phyloP scores from a whole-genome alignment of 2,888 invertebrate genomes.

The Melipona bicolor region DNA sequence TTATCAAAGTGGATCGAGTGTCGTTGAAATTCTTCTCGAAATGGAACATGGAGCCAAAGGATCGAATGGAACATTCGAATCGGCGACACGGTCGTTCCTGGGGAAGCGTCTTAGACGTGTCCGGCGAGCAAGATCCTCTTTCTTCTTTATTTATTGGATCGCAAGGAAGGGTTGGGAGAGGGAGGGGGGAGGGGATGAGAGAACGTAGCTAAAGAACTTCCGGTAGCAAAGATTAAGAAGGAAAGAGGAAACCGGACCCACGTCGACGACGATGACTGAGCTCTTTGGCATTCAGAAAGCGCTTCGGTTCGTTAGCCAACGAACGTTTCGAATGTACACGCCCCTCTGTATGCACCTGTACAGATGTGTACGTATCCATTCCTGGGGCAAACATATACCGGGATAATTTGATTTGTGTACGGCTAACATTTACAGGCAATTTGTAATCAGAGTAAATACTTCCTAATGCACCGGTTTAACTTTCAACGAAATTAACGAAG shows the following conservation, averaged over 20 bases:
- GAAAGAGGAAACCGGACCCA: slow-evolving; percentile 46
- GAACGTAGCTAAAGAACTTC: slow-evolving; percentile 63
- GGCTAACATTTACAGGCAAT: slow-evolving; percentile 38
- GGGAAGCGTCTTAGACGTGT: slow-evolving; percentile 63
- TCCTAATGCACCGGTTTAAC: slow-evolving; percentile 16
- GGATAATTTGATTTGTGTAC: slow-evolving; percentile 39
- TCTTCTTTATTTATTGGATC: slow-evolving; percentile 67
- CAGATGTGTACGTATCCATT: slow-evolving; percentile 7
- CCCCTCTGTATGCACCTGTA: not conserved
- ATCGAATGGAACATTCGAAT: slow-evolving; percentile 38
- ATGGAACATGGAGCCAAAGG: slow-evolving; percentile 1
- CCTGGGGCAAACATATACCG: slow-evolving; percentile 30
- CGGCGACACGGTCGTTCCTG: slow-evolving; percentile 34
- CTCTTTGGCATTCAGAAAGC: slow-evolving; percentile 78
- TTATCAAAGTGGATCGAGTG: not conserved
- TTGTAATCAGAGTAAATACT: slow-evolving; percentile 43
- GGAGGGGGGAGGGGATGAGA: not conserved
- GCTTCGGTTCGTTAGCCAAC: slow-evolving; percentile 78
- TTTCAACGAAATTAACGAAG: slow-evolving; percentile 25
- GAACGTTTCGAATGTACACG: slow-evolving; percentile 47
- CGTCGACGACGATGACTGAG: slow-evolving; percentile 62
- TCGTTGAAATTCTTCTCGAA: not conserved
- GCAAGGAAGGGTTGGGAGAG: slow-evolving; percentile 13
- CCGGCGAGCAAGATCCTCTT: slow-evolving; percentile 65
- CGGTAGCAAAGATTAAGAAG: slow-evolving; percentile 70